Evolutionary conservation across 2,113 vertebrate genomes (phyloP).

Genomic region (Macroglossus sobrinus): DNA sequence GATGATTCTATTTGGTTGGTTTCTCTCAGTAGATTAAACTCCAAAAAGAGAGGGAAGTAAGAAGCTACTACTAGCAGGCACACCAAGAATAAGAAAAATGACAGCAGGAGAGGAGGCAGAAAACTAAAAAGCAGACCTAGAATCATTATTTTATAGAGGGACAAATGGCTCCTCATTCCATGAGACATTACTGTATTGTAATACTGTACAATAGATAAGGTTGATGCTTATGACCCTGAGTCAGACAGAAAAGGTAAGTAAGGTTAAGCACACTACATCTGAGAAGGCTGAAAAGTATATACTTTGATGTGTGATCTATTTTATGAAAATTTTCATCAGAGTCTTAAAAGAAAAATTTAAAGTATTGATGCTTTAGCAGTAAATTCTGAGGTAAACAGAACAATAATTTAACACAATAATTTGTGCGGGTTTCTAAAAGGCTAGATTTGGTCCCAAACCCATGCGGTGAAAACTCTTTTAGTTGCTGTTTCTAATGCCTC

Average conservation of each 20-base stretch:
- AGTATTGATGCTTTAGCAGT: neutral
- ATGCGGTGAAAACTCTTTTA: neutral
- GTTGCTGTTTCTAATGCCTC: neutral
- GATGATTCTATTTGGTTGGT: neutral
- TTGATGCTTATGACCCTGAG: neutral
- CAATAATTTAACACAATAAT: neutral
- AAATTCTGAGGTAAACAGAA: neutral
- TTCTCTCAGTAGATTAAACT: neutral
- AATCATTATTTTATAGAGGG: neutral
- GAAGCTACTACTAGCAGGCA: neutral
- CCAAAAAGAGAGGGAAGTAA: neutral
- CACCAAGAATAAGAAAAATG: neutral
- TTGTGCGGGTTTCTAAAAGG: neutral
- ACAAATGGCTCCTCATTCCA: neutral
- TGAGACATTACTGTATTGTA: neutral
- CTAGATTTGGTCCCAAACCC: neutral
- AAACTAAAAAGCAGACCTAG: neutral
- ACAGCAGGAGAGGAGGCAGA: neutral
- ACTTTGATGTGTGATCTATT: neutral
- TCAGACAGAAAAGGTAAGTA: neutral
- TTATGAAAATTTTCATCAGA: neutral
- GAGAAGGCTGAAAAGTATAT: neutral
- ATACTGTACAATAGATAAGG: neutral
- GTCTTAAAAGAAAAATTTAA: constrained; percentile 27
- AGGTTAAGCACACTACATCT: neutral